These are phyloP conservation scores for Lymantria monacha DNA, from an alignment of 2,888 invertebrate genomes.

Conservation along the genomic window DNA sequence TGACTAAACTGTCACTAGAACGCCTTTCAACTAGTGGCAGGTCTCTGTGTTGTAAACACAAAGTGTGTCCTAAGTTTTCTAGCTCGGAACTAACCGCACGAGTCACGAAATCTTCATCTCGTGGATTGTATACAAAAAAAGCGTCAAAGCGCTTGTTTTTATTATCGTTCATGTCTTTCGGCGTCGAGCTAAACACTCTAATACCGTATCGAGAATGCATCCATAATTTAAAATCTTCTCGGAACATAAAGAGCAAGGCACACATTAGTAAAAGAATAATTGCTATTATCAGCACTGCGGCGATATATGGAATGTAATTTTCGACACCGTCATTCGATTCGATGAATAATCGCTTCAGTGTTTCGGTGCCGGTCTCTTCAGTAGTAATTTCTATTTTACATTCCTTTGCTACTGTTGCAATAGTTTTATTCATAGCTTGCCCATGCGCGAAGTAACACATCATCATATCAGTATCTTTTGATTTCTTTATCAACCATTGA, in stretches of 20 bases:
- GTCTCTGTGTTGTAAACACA: constrained; percentile 87
- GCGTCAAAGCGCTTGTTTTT: constrained; percentile 91
- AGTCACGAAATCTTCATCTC: constrained; percentile 88
- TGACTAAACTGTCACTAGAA: constrained; percentile 76
- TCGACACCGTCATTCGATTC: constrained; percentile 85
- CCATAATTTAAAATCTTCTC: constrained; percentile 90
- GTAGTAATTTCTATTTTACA: constrained; percentile 86
- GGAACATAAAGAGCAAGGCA: constrained; percentile 87
- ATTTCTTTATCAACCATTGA: constrained; percentile 86
- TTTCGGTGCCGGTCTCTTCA: constrained; percentile 82
- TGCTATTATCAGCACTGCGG: constrained; percentile 86
- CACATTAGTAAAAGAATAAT: constrained; percentile 86
- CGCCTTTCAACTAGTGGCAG: constrained; percentile 82
- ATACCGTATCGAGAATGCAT: constrained; percentile 90
- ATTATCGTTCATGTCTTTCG: constrained; percentile 79
- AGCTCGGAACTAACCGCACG: constrained; percentile 87
- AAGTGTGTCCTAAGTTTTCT: constrained; percentile 84
- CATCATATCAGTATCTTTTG: constrained; percentile 85
- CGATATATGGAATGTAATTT: constrained; percentile 88
- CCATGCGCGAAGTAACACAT: constrained; percentile 84
- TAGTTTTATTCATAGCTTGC: constrained; percentile 75
- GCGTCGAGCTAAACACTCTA: constrained; percentile 85
- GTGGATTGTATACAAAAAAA: constrained; percentile 92
- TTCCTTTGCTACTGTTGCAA: constrained; percentile 71
- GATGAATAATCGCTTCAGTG: constrained; percentile 80